Percentiles rank a stretch among this genome's conserved stretches.
phyloP scores from a whole-genome alignment of 2,113 vertebrate genomes.

The Pelmatolapia mariae region DNA sequence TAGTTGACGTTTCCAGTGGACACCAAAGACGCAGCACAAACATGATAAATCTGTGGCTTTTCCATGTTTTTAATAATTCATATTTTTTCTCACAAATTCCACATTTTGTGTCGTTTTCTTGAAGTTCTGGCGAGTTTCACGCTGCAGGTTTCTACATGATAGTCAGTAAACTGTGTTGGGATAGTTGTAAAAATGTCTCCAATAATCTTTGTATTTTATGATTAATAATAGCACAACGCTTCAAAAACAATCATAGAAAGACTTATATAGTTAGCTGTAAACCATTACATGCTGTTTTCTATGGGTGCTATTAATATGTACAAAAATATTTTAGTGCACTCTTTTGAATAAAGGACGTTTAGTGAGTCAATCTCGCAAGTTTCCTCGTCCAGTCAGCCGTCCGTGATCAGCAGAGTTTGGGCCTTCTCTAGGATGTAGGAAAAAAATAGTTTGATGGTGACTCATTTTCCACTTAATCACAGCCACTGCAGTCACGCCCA shows the following conservation, averaged over 20 bases:
- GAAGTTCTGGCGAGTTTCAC: rapidly evolving
- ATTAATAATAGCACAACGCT: background rate
- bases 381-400: background rate
- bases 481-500: background rate
- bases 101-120: background rate
- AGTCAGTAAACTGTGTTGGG: background rate
- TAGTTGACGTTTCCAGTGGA: background rate
- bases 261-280: background rate
- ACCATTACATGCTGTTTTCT: background rate
- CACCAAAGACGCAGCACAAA: background rate
- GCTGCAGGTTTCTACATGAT: background rate
- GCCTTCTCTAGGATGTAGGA: background rate
- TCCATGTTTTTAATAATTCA: background rate
- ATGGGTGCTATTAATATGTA: background rate
- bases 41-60: background rate
- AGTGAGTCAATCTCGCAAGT: background rate
- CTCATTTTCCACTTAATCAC: background rate
- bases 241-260: background rate
- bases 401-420: rapidly evolving
- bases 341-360: background rate
- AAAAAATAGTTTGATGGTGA: background rate
- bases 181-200: background rate
- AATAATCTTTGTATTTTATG: background rate
- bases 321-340: background rate
- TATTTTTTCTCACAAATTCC: background rate